These are phyloP conservation scores for Sylvia borin DNA, from an alignment of 2,797 vertebrate species.

Conservation along the genomic window DNA sequence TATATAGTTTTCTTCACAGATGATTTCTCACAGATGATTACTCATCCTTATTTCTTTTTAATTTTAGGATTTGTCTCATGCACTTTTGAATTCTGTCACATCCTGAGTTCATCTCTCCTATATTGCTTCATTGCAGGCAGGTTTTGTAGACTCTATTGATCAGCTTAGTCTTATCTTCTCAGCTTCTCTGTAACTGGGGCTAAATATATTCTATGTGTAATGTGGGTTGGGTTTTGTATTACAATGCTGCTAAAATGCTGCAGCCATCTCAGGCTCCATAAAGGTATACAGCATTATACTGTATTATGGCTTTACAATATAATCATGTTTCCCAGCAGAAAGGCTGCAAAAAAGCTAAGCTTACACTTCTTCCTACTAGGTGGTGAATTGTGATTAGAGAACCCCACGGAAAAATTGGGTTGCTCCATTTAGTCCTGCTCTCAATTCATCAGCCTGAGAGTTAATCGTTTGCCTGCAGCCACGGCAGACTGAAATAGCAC, in stretches of 20 bases:
- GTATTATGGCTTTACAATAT: neutral
- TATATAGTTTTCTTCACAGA: neutral
- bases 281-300: neutral
- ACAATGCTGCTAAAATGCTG: neutral
- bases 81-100: neutral
- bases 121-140: neutral
- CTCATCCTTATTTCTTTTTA: neutral
- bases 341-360: constrained; percentile 2
- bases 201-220: neutral
- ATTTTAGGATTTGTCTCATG: neutral
- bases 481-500: neutral
- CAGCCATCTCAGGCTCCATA: neutral
- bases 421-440: constrained; percentile 31
- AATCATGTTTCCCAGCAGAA: neutral
- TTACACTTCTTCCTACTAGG: constrained; percentile 1
- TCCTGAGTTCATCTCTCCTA: neutral
- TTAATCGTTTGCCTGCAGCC: constrained; percentile 36
- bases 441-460: constrained; percentile 38
- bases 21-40: neutral
- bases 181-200: neutral
- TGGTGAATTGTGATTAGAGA: constrained; percentile 40
- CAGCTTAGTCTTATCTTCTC: neutral
- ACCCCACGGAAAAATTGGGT: neutral
- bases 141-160: neutral
- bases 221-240: neutral